These are phyloP conservation scores for Achatina immaculata DNA, from an alignment of 1,140 invertebrate species.

Conservation along the genomic window DNA sequence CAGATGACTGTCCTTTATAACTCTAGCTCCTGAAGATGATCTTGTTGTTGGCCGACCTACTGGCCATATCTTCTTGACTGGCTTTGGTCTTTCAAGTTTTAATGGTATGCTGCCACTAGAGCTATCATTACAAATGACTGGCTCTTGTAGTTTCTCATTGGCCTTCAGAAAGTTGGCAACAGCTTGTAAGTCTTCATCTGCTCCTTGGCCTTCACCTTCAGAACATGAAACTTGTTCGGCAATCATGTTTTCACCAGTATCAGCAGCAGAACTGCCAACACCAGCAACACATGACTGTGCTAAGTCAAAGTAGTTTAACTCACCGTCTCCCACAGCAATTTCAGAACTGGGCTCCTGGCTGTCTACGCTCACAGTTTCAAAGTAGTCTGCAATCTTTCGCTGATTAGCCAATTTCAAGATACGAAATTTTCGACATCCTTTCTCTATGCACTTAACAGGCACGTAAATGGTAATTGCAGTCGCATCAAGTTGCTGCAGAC, in stretches of 20 bases:
- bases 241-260: background rate
- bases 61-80: conserved; percentile 18
- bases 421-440: background rate
- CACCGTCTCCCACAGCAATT: background rate
- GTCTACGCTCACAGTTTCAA: conserved; percentile 1
- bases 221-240: background rate
- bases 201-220: background rate
- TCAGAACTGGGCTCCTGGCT: background rate
- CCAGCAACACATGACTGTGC: background rate
- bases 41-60: conserved; percentile 31
- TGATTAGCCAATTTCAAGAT: conserved; percentile 34
- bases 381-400: conserved; percentile 33
- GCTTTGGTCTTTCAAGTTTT: conserved; percentile 2
- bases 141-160: background rate
- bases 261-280: background rate
- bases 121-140: background rate
- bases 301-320: conserved; percentile 7
- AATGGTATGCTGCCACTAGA: background rate
- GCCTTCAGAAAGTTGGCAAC: conserved; percentile 8
- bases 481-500: conserved; percentile 12
- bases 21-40: conserved; percentile 22
- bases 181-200: conserved; percentile 14
- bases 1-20: background rate
- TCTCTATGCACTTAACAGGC: conserved; percentile 19
- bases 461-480: conserved; percentile 28